Evolutionary conservation across 2,797 vertebrate genomes (phyloP).

Genomic region (Ispidina picta): DNA sequence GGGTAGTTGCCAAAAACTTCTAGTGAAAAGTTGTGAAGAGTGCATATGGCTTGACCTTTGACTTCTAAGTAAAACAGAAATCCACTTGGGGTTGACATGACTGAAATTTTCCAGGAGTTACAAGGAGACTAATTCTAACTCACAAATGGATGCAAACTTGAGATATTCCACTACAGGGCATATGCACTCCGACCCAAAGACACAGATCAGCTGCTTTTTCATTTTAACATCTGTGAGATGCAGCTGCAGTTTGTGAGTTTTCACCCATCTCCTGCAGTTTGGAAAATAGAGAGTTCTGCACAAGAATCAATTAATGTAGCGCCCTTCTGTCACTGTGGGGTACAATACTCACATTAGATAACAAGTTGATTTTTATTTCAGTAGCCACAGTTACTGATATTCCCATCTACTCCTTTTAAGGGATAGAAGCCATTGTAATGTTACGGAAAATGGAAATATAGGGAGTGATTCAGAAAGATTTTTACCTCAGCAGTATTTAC

Average conservation of each 20-base stretch:
- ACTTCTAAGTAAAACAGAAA: not conserved
- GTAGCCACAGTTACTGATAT: not conserved
- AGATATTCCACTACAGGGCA: not conserved
- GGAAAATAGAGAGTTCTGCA: not conserved
- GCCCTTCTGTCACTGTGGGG: not conserved
- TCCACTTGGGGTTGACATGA: not conserved
- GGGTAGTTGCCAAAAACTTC: not conserved
- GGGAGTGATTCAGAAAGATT: accelerated
- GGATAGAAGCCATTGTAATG: not conserved
- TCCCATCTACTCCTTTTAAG: not conserved
- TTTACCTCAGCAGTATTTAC: not conserved
- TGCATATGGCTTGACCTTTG: not conserved
- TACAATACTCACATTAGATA: not conserved
- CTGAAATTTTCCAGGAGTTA: not conserved
- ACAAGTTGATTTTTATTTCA: not conserved
- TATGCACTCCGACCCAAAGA: not conserved
- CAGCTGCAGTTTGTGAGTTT: not conserved
- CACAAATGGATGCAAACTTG: not conserved
- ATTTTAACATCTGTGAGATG: not conserved
- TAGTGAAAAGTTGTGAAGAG: not conserved
- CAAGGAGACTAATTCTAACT: not conserved
- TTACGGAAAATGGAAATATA: not conserved
- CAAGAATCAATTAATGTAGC: not conserved
- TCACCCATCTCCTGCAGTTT: not conserved
- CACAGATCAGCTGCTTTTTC: not conserved